Base-by-base conservation (phyloP, 1,140 invertebrate genomes). In the Diachasmimorpha longicaudata region DNA sequence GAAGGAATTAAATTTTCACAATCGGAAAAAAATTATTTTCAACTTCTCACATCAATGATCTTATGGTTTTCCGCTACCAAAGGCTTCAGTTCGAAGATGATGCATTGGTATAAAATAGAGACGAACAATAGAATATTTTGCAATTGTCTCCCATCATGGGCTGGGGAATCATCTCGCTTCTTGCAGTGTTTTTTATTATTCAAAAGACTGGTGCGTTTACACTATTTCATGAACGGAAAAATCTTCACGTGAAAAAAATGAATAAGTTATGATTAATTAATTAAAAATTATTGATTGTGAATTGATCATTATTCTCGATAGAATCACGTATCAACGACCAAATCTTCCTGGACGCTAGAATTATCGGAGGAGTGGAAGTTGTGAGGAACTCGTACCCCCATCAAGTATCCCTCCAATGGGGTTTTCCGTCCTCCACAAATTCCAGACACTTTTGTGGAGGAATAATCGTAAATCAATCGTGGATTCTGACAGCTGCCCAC, bases 401-500 rank as follows among this genome's bases (percentile, higher is more conserved):
- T 75, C 90, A 91, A 81, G 86, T 90, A 0, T 90, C 90, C 0
- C 72, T 91, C 14, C 83, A 89, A 70, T 85, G 82, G 73, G 83
- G 86, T 55, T 39, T 85, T 78, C 39, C 85, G 71, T 74, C 79
- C 77, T 25, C 58, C 70, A 13, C 68, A 23, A 0, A 0, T 74
- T 58, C 77, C 0, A 75, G 75, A 0, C 91, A 91, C 67, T 88
- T 91, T 73, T 93, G 93, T 79, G 90, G 89, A 39, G 91, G 88
- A 13, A 86, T 89, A 14, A 89, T 93, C 16, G 67, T 92, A 4
- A 87, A 85, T 48, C 72, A 79, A 10, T 72, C 87, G 63, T 92
- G 90, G 90, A 70, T 92, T 44, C 14, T 93, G 0, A 91, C 90
- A 8, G 91, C 91, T 37, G 91, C 82, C 36, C 91, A 93, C 77